These are phyloP conservation scores for Hippopotamus amphibius DNA, from an alignment of 2,113 vertebrate genomes.

Conservation along the genomic window DNA sequence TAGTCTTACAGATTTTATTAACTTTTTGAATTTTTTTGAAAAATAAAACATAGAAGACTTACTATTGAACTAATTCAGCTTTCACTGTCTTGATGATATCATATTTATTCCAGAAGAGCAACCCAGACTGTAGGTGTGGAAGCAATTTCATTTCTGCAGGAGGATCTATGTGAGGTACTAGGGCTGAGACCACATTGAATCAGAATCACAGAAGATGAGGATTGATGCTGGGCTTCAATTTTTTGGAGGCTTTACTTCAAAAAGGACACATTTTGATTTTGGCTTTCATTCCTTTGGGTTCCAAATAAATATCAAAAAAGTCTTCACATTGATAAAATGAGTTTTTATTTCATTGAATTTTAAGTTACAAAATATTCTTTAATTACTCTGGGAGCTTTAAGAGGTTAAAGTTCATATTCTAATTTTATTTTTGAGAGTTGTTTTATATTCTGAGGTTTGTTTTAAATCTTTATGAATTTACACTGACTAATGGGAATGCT, in stretches of 20 bases:
- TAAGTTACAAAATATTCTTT: not conserved
- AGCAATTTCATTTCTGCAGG: not conserved
- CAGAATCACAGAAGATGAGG: not conserved
- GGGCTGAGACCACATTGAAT: not conserved
- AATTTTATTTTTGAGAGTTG: not conserved
- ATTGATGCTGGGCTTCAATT: not conserved
- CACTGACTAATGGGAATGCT: not conserved
- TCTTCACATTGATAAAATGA: not conserved
- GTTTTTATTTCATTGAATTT: not conserved
- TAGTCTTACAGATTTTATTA: not conserved
- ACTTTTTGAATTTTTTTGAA: not conserved
- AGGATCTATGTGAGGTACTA: no score
- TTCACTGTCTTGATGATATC: not conserved
- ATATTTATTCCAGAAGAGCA: not conserved
- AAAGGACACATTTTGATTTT: not conserved
- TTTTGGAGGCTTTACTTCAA: not conserved
- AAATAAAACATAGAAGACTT: not conserved
- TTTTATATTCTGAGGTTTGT: not conserved
- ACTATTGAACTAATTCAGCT: not conserved
- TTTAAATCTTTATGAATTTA: not conserved
- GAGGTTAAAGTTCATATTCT: not conserved
- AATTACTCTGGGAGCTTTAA: not conserved
- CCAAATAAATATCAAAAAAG: not conserved
- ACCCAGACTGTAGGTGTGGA: not conserved
- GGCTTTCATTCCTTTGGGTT: not conserved